Percentiles rank a stretch among this genome's conserved stretches.
Evolutionary conservation across 2,113 vertebrate genomes (phyloP).

Genomic region (Chaenocephalus aceratus): DNA sequence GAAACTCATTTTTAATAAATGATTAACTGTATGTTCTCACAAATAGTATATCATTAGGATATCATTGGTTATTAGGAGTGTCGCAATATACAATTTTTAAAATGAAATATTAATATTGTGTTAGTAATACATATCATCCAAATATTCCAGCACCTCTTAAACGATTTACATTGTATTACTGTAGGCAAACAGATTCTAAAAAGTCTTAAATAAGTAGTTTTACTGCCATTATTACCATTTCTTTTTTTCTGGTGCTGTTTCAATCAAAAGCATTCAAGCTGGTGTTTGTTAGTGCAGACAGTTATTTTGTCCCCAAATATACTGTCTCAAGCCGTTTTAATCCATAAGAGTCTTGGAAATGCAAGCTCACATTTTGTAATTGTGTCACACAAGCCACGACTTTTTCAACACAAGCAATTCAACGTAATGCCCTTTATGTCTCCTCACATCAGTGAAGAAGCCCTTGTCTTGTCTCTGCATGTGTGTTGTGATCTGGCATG

Average conservation of each 20-base stretch:
- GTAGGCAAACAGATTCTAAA: not conserved
- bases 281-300: slow-evolving; percentile 13
- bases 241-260: slow-evolving; percentile 52
- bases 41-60: not conserved
- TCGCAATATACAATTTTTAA: no score
- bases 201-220: not conserved
- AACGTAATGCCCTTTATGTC: slow-evolving; percentile 2
- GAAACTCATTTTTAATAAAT: not conserved
- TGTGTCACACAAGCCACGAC: slow-evolving; percentile 40
- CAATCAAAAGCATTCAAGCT: slow-evolving; percentile 45
- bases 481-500: slow-evolving; percentile 51
- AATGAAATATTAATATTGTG: no score
- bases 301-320: slow-evolving; percentile 34
- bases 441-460: slow-evolving; percentile 34
- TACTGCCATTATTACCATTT: not conserved
- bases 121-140: no score
- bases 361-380: slow-evolving; percentile 25
- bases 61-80: not conserved
- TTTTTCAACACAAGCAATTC: slow-evolving; percentile 41
- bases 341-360: not conserved
- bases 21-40: not conserved
- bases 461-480: slow-evolving; percentile 65
- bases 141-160: no score
- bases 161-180: not conserved
- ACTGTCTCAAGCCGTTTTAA: slow-evolving; percentile 31